phyloP scores from a whole-genome alignment of 2,113 vertebrate species.

The Morone saxatilis region DNA sequence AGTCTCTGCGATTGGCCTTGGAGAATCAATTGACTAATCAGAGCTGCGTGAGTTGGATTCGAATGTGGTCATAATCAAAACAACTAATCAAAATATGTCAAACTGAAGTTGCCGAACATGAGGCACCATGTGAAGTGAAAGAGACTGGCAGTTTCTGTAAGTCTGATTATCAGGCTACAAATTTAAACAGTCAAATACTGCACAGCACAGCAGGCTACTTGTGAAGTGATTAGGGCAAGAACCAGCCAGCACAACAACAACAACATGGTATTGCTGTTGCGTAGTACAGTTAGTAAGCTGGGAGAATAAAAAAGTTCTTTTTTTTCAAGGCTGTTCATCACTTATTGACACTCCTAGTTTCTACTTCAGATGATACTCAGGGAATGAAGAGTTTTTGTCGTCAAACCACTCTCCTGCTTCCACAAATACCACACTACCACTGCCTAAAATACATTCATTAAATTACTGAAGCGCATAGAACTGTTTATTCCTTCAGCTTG shows the following conservation, averaged over 20 bases:
- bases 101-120: too few relatives aligned
- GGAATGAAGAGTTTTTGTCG: background rate
- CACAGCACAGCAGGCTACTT: background rate
- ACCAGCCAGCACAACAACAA: background rate
- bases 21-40: background rate
- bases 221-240: background rate
- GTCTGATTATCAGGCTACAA: background rate
- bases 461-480: background rate
- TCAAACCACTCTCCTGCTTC: background rate
- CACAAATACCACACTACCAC: background rate
- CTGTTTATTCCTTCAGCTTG: background rate
- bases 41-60: background rate
- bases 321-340: conserved; percentile 10
- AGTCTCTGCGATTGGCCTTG: background rate
- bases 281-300: background rate
- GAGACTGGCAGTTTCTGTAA: background rate
- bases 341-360: background rate
- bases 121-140: background rate
- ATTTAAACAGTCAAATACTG: background rate
- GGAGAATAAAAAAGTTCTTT: background rate
- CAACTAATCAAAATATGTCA: too few relatives aligned
- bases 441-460: background rate
- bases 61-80: background rate
- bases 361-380: background rate
- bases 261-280: background rate